phyloP scores from a whole-genome alignment of 23 tunicate genomes.

The Clavelina lepadiformis region DNA sequence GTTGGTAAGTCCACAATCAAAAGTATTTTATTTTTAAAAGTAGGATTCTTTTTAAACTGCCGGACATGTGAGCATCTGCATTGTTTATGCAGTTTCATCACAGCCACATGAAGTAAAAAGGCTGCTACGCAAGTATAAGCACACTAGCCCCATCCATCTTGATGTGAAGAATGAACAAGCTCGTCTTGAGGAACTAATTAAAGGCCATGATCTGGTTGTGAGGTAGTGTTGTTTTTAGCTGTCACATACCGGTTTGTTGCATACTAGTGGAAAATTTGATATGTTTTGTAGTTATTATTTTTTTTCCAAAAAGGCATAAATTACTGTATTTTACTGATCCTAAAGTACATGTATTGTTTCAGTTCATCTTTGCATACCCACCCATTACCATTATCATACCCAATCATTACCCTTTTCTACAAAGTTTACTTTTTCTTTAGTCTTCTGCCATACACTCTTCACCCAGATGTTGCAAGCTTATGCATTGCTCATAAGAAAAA shows the following conservation, averaged over 20 bases:
- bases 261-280: no score
- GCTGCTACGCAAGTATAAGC: conserved; percentile 38
- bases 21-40: background rate
- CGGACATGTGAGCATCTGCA: background rate
- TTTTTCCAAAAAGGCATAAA: no score
- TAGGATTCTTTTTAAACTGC: background rate
- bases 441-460: conserved; percentile 79
- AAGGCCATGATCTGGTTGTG: conserved; percentile 86
- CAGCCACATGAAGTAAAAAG: conserved; percentile 29
- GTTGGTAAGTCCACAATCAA: conserved; percentile 55
- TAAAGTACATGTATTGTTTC: no score
- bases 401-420: no score
- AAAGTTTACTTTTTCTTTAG: conserved; percentile 56
- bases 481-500: conserved; percentile 66
- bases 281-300: no score
- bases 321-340: no score
- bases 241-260: background rate
- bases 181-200: conserved; percentile 53
- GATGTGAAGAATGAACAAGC: conserved; percentile 58
- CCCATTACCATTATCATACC: no score
- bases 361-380: no score
- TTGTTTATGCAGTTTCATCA: conserved; percentile 35
- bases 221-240: conserved; percentile 27
- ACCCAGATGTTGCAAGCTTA: conserved; percentile 47
- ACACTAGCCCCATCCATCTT: conserved; percentile 51